A percentile compares a stretch with the other conserved stretches of the same genome.
phyloP scores from a whole-genome alignment of 2,113 vertebrate species.

The Charadrius vociferus region DNA sequence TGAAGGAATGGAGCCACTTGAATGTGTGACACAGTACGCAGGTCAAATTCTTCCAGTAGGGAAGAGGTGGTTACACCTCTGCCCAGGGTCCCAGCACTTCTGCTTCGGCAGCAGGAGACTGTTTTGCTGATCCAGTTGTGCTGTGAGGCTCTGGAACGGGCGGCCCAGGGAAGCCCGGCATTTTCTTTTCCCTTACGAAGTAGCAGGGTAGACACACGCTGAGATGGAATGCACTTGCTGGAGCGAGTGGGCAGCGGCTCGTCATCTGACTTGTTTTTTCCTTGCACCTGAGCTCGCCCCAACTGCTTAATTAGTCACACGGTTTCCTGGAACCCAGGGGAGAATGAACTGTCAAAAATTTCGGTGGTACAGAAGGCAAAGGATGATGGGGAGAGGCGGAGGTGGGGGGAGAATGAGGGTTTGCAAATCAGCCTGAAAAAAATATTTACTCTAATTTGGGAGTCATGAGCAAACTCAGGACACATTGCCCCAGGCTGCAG shows the following conservation, averaged over 20 bases:
- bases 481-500: background rate
- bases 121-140: fast-evolving
- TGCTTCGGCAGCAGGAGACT: background rate
- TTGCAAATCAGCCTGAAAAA: constrained; percentile 43
- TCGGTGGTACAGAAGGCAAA: background rate
- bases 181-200: background rate
- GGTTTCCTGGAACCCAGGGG: constrained; percentile 23
- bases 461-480: constrained; percentile 1
- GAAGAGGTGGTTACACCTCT: background rate
- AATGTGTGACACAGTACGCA: background rate
- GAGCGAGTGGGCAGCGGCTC: background rate
- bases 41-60: background rate
- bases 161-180: background rate
- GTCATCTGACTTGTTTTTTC: constrained; percentile 1
- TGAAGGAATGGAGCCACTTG: fast-evolving
- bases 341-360: background rate
- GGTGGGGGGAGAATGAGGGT: background rate
- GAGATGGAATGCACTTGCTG: constrained; percentile 25
- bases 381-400: background rate
- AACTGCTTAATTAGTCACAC: constrained; percentile 7
- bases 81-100: fast-evolving
- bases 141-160: background rate
- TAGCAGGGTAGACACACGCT: background rate
- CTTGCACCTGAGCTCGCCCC: constrained; percentile 6
- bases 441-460: constrained; percentile 6